Evolutionary conservation across 2,797 vertebrate species (phyloP).

Genomic region (Holocentrus rufus): DNA sequence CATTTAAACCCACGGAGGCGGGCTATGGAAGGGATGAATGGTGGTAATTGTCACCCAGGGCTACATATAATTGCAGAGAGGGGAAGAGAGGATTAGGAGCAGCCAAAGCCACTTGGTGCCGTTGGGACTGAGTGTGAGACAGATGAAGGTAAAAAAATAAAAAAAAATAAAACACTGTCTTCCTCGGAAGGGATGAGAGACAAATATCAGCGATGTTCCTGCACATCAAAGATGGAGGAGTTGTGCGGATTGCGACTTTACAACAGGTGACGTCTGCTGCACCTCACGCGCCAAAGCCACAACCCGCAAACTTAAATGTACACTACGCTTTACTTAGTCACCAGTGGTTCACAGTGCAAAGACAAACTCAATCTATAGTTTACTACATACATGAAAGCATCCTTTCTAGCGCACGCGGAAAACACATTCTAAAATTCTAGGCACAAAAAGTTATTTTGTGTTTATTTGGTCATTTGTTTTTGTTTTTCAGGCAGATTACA

Average conservation of each 20-base stretch:
- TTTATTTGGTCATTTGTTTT: no score
- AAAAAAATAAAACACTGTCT: constrained; percentile 50
- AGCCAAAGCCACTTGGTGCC: constrained; percentile 76
- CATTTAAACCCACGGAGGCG: constrained; percentile 73
- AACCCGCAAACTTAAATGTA: neutral
- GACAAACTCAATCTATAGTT: no score
- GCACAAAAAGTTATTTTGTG: no score
- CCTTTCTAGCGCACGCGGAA: no score
- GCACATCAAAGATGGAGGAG: constrained; percentile 54
- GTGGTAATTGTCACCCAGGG: constrained; percentile 80
- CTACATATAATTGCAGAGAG: constrained; percentile 76
- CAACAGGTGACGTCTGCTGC: constrained; percentile 33
- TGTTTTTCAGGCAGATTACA: no score
- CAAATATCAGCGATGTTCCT: constrained; percentile 32
- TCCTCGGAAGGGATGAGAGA: constrained; percentile 28
- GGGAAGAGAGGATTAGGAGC: constrained; percentile 67
- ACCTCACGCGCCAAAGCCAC: no score
- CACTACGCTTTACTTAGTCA: no score
- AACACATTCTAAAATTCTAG: no score
- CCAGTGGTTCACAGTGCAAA: no score
- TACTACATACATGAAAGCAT: no score
- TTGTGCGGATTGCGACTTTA: neutral
- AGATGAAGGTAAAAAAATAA: no score
- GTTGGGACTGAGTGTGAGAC: constrained; percentile 65
- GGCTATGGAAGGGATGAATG: constrained; percentile 71